Base-by-base conservation (phyloP, 1,140 invertebrate species). In the Drusus annulatus region DNA sequence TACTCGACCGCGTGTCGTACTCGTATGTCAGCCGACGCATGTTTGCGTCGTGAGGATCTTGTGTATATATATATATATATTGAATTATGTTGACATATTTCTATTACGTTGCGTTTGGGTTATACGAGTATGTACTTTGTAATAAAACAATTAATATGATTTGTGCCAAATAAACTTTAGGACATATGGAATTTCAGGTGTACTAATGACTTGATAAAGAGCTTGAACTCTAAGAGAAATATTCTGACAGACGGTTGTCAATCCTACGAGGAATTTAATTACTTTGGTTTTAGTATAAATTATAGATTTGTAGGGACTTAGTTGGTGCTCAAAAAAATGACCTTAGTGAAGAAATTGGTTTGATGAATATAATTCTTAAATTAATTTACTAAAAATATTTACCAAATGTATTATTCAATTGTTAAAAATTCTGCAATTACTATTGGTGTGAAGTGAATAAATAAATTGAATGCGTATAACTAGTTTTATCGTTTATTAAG, bases 341-440 rank as follows among this genome's bases (percentile, higher is more conserved):
- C 19, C 31, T 71, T 71, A 71, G 68, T 19, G 19, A 71, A 71
- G 50, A 50, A 19, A 21, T 71, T 50, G 36, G 36, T 45, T 45
- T 45, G 36, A 45, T 45, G 36, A 45, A 45, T 45, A 45, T 13
- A 45, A 45, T 45, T 45, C 36, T 45, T 45, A 45, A 45, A 50
- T 71, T 71, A 50, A 71, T 71, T 45, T 71, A 51, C 21, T 50
- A 71, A n/a, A 71, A 71, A 21, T 71, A 71, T 19, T 50, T 71
- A 71, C 45, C 68, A 45, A 71, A 71, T 50, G 68, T 71, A 71
- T 71, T 71, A 71, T 71, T 71, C 68, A 71, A 50, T 71, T 45
- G 31, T 71, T 50, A 71, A 50, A 50, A 21, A 50, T 50, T 71
- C 68, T 13, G 68, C 31, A 71, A 71, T 71, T 51, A 50, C 36